Percentiles rank a stretch among this genome's conserved stretches.
These are phyloP conservation scores for Trissoscelio sp. DNA, from an alignment of 2,888 invertebrate genomes.

Conservation along the genomic window DNA sequence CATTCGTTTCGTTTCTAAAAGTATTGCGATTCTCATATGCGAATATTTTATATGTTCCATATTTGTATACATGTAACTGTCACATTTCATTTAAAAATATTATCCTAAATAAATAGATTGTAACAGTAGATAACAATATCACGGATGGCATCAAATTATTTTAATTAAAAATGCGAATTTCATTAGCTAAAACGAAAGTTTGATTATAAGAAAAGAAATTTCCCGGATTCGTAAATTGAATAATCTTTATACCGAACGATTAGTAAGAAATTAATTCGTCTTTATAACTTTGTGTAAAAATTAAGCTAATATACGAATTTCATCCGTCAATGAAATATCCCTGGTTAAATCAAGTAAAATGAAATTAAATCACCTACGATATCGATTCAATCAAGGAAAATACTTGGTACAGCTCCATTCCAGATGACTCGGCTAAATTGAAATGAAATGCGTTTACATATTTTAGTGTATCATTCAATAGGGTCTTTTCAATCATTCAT, in stretches of 20 bases:
- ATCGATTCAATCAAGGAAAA: conserved; percentile 48
- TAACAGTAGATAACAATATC: not conserved
- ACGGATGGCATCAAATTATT: not conserved
- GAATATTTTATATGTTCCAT: conserved; percentile 35
- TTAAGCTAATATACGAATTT: too few relatives aligned
- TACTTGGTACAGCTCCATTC: not conserved
- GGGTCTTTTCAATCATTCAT: conserved; percentile 2
- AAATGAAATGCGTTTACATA: conserved; percentile 22
- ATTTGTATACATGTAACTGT: conserved; percentile 20
- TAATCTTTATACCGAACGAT: not conserved
- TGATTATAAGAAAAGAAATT: too few relatives aligned
- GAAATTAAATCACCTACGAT: conserved; percentile 27
- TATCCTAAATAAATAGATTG: not conserved
- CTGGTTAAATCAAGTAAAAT: conserved; percentile 18
- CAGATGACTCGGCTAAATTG: conserved; percentile 1
- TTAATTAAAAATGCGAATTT: not conserved
- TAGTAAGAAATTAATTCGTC: too few relatives aligned
- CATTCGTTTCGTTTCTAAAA: too few relatives aligned
- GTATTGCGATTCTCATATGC: too few relatives aligned
- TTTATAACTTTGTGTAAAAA: not conserved
- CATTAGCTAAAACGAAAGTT: conserved; percentile 5
- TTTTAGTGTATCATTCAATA: conserved; percentile 5
- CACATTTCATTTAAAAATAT: conserved; percentile 12
- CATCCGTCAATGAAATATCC: conserved; percentile 12
- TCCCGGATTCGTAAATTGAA: too few relatives aligned